Conservation (phyloP, 2,888 invertebrate species). For the Hirtodrosophila alboralis region DNA sequence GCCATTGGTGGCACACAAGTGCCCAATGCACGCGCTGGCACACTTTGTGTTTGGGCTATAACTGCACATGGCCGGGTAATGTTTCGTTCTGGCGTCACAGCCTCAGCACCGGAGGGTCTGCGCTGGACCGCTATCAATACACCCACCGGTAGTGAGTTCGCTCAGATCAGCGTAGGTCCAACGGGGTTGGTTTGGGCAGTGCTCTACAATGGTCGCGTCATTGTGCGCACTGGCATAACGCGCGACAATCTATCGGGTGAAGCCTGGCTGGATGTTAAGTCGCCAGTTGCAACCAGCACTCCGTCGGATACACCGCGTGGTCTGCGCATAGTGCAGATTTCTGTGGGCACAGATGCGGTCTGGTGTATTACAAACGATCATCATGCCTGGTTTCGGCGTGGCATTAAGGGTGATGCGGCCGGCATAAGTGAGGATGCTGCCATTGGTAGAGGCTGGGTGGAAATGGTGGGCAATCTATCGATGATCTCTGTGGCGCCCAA, state of each 20-base stretch:
- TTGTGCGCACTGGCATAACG: slow-evolving; percentile 93
- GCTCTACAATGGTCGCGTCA: slow-evolving; percentile 91
- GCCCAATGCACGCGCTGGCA: slow-evolving; percentile 90
- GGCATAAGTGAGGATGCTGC: slow-evolving; percentile 91
- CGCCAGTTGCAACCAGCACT: slow-evolving; percentile 85
- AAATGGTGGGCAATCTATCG: slow-evolving; percentile 94
- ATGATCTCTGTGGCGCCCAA: slow-evolving; percentile 93
- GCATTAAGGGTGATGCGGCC: slow-evolving; percentile 88
- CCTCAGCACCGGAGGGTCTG: slow-evolving; percentile 93
- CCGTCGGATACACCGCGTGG: slow-evolving; percentile 80
- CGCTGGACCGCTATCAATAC: slow-evolving; percentile 92
- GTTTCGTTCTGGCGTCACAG: slow-evolving; percentile 92
- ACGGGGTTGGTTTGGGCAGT: slow-evolving; percentile 95
- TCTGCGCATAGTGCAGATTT: slow-evolving; percentile 89
- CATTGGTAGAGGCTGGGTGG: slow-evolving; percentile 93
- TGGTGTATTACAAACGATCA: slow-evolving; percentile 92
- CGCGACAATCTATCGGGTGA: slow-evolving; percentile 88
- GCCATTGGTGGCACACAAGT: slow-evolving; percentile 93
- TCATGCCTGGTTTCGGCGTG: slow-evolving; percentile 94
- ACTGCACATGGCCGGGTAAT: slow-evolving; percentile 95
- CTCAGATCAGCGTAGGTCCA: slow-evolving; percentile 93
- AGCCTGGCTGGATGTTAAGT: slow-evolving; percentile 92
- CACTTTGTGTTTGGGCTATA: slow-evolving; percentile 95
- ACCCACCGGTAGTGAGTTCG: slow-evolving; percentile 91
- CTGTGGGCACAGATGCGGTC: slow-evolving; percentile 91